Conservation (phyloP, 2,888 invertebrate species). For the Antitype chi region DNA sequence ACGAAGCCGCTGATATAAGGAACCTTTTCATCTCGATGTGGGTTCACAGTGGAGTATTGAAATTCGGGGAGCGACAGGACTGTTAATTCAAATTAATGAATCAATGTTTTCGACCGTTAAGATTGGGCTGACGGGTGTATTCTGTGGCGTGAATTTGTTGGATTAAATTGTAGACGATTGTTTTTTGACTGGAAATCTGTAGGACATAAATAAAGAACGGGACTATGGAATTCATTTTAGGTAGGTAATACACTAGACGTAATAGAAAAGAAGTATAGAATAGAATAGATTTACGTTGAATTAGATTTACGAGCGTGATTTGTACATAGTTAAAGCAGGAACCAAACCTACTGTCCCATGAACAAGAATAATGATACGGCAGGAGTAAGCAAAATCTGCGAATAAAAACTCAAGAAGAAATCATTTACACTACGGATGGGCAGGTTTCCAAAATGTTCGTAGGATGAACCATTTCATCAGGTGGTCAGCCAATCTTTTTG, state of each 20-base stretch:
- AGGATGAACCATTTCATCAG: not conserved
- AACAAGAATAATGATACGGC: not conserved
- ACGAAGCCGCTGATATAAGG: slow-evolving; percentile 9
- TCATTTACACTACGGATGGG: no score
- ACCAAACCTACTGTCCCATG: not conserved
- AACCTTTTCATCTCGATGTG: slow-evolving; percentile 21
- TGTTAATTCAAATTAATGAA: slow-evolving; percentile 66
- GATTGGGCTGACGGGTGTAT: slow-evolving; percentile 18
- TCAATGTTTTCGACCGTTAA: slow-evolving; percentile 52
- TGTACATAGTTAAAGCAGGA: not conserved
- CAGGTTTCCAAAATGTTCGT: not conserved
- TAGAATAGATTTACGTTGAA: not conserved
- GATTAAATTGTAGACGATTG: not conserved
- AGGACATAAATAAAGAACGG: not conserved
- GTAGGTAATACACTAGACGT: not conserved
- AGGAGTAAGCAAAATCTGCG: not conserved
- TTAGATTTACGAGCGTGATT: not conserved
- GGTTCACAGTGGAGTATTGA: slow-evolving; percentile 22
- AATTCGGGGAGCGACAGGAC: slow-evolving; percentile 49
- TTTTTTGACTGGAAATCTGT: no score
- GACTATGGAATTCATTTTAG: not conserved
- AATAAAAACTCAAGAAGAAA: not conserved
- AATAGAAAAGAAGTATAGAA: not conserved
- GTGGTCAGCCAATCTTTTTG: not conserved
- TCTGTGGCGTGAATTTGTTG: slow-evolving; percentile 19